phyloP scores from a whole-genome alignment of 2,888 invertebrate species.

The Drosophila austrosaltans region DNA sequence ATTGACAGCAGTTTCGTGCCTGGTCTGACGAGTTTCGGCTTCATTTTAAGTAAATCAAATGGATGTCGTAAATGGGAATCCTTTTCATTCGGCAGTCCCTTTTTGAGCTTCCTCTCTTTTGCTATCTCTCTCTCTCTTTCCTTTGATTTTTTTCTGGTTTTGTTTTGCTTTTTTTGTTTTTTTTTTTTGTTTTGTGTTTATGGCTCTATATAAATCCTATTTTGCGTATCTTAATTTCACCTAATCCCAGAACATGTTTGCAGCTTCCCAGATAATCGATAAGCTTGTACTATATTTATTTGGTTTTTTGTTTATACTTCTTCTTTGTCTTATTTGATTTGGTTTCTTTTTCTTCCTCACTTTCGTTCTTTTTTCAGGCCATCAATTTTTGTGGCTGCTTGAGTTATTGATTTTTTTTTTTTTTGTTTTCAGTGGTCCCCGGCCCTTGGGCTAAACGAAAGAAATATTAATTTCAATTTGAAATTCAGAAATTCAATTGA shows the following conservation, averaged over 20 bases:
- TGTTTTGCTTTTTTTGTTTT: too few relatives aligned
- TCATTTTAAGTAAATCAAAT: slow-evolving; percentile 66
- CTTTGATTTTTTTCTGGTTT: slow-evolving; percentile 4
- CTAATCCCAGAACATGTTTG: slow-evolving; percentile 40
- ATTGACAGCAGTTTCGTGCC: slow-evolving; percentile 17
- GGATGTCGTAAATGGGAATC: slow-evolving; percentile 60
- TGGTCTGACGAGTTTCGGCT: slow-evolving; percentile 33
- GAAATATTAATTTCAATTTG: slow-evolving; percentile 70
- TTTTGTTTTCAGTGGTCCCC: not conserved
- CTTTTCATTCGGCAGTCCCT: slow-evolving; percentile 10
- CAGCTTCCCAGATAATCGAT: slow-evolving; percentile 35
- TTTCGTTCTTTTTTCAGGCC: not conserved
- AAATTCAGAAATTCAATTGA: slow-evolving; percentile 58
- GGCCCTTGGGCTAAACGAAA: slow-evolving; percentile 40
- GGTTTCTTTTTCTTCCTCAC: not conserved
- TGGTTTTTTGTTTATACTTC: slow-evolving; percentile 16
- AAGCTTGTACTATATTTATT: slow-evolving; percentile 35
- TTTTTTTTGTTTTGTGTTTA: slow-evolving; percentile 24
- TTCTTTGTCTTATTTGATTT: slow-evolving; percentile 17
- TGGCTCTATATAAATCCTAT: slow-evolving; percentile 61
- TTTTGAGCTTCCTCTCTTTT: not conserved
- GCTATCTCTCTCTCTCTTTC: not conserved
- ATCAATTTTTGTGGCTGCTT: slow-evolving; percentile 50
- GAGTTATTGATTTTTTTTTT: slow-evolving; percentile 47
- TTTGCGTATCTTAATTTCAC: slow-evolving; percentile 65